Base-by-base conservation (phyloP, 2,113 vertebrate genomes). In the Poecile atricapillus region DNA sequence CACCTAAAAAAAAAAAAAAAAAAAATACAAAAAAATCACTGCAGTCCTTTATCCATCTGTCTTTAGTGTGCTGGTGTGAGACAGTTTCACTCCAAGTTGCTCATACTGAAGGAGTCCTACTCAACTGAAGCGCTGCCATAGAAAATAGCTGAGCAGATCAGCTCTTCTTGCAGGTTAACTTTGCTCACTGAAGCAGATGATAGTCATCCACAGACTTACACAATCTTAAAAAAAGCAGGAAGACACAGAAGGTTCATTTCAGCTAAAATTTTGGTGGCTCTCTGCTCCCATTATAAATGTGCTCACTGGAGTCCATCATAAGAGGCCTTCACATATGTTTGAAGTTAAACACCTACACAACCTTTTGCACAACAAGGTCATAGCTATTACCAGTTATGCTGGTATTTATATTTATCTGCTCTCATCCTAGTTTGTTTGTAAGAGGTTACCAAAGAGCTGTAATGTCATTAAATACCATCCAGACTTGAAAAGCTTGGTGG, bases 21-120 rank as follows among this genome's bases (percentile, higher is more conserved):
- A 21, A 0, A 14, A 35, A 3, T 10, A 17, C 7, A 50, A 73
- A 84, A 39, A 85, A 83, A 70, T 77, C 55, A 20, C 43, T 50
- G 33, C 46, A 88, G 68, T 39, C 83, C 59, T 93, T 69, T 69
- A 93, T 60, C 85, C 75, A 62, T 88, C 85, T 95, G 92, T 83
- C 70, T 91, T 88, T 30, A 77, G 50, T 20, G 53, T 16, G 21
- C 9, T 79, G 75, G 55, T 88, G 88, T 67, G 50, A 96, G 78
- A 83, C 37, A 90, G 62, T 76, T 90, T 85, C 64, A 50, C 25
- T 83, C 41, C 25, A 62, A 68, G 41, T 58, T 69, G 25, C 23
- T 75, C n/a, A 37, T 35, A 33, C n/a, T 62, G 67, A 86, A 90
- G 50, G 46, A 93, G 59, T 63, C 44, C 64, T 70, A 67, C 68